Evolutionary conservation across 2,113 vertebrate species (phyloP).

Genomic region (Python bivittatus): DNA sequence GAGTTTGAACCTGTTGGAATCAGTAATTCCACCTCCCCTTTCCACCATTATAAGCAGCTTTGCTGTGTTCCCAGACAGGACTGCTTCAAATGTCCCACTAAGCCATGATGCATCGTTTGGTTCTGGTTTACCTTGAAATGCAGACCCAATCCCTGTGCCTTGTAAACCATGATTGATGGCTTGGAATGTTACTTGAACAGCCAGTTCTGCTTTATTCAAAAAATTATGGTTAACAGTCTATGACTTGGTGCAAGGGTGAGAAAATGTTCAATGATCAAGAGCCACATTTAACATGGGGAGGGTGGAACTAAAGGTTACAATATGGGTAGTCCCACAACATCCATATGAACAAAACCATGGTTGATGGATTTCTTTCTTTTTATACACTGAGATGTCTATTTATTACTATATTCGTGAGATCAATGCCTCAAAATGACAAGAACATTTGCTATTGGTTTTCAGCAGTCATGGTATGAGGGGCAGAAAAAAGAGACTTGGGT

Average conservation of each 20-base stretch:
- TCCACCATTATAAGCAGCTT: background rate
- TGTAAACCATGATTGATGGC: background rate
- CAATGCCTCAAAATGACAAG: too few relatives aligned
- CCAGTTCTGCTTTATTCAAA: background rate
- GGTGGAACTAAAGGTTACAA: too few relatives aligned
- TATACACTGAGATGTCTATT: too few relatives aligned
- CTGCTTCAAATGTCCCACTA: background rate
- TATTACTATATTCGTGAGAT: too few relatives aligned
- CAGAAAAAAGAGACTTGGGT: too few relatives aligned
- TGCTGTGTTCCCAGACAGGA: background rate
- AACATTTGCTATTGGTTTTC: too few relatives aligned
- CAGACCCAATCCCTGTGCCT: background rate
- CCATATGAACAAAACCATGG: too few relatives aligned
- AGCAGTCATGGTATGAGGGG: too few relatives aligned
- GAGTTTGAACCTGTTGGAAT: background rate
- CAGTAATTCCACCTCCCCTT: background rate
- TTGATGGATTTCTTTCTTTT: too few relatives aligned
- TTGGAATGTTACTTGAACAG: background rate
- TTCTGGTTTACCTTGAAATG: background rate
- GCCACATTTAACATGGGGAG: too few relatives aligned
- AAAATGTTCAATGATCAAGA: background rate
- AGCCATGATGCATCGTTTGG: background rate
- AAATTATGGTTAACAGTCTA: background rate
- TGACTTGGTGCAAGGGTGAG: background rate
- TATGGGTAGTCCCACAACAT: too few relatives aligned